A percentile compares a stretch with the other conserved stretches of the same genome.
Conservation (phyloP, 2,888 invertebrate species). For the Rhogogaster chlorosoma region DNA sequence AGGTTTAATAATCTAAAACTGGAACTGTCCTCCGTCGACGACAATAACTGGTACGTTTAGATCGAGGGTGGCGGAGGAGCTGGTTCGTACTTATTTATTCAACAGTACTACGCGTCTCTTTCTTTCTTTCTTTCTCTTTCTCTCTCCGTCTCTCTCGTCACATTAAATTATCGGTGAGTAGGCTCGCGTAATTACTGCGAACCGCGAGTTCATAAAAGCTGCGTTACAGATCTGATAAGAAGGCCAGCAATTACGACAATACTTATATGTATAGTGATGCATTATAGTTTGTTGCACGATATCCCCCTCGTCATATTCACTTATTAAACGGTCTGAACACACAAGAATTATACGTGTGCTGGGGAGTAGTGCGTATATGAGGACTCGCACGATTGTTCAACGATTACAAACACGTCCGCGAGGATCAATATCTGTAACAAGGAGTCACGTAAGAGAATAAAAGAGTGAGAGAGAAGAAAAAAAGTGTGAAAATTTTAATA, state of each 20-base stretch:
- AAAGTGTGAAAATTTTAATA: not conserved
- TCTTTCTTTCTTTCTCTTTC: not conserved
- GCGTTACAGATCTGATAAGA: slow-evolving; percentile 32
- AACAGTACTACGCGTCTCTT: not conserved
- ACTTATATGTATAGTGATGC: not conserved
- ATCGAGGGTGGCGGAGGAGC: not conserved
- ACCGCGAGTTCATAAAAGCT: slow-evolving; percentile 35
- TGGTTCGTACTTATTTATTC: slow-evolving; percentile 34
- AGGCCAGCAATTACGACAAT: not conserved
- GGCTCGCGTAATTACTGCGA: not conserved
- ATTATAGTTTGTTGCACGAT: not conserved
- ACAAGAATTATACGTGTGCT: not conserved
- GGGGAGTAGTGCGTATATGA: not conserved
- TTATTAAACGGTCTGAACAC: not conserved
- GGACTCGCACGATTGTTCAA: not conserved
- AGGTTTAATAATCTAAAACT: not conserved
- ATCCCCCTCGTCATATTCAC: not conserved
- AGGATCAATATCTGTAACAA: not conserved
- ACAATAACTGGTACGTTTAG: not conserved
- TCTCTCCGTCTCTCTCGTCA: not conserved
- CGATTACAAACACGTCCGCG: not conserved
- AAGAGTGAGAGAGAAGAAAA: too few relatives aligned
- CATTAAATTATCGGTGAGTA: slow-evolving; percentile 1
- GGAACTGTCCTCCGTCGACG: not conserved
- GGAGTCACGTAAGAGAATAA: not conserved